phyloP scores from a whole-genome alignment of 2,888 invertebrate species.

The Entomobrya multifasciata region DNA sequence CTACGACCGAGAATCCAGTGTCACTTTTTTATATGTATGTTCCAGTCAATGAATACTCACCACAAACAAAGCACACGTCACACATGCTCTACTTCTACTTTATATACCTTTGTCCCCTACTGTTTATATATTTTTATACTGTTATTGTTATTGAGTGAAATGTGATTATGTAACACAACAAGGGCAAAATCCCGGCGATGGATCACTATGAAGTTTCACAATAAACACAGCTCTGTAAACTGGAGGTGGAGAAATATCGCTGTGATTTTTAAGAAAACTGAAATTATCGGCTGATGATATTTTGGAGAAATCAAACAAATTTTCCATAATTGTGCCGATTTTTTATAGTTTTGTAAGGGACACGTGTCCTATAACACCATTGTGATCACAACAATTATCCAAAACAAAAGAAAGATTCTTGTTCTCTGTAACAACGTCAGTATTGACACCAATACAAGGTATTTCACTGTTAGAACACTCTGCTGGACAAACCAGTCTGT shows the following conservation, averaged over 20 bases:
- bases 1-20: conserved; percentile 33
- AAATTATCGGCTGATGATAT: conserved; percentile 32
- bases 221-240: conserved; percentile 33
- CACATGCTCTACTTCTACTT: neutral
- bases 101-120: neutral
- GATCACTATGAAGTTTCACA: conserved; percentile 68
- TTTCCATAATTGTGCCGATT: conserved; percentile 69
- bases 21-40: conserved; percentile 22
- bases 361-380: neutral
- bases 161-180: conserved; percentile 60
- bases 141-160: neutral
- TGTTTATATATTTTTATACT: conserved; percentile 10
- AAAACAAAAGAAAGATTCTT: too few relatives aligned
- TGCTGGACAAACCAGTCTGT: conserved; percentile 12
- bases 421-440: neutral
- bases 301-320: conserved; percentile 17
- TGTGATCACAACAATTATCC: neutral
- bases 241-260: conserved; percentile 1
- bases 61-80: neutral
- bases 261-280: neutral
- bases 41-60: conserved; percentile 46
- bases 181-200: conserved; percentile 63
- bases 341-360: neutral
- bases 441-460: neutral
- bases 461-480: conserved; percentile 4